Conservation (phyloP, 2,888 invertebrate species). For the Leptinotarsa juncta region DNA sequence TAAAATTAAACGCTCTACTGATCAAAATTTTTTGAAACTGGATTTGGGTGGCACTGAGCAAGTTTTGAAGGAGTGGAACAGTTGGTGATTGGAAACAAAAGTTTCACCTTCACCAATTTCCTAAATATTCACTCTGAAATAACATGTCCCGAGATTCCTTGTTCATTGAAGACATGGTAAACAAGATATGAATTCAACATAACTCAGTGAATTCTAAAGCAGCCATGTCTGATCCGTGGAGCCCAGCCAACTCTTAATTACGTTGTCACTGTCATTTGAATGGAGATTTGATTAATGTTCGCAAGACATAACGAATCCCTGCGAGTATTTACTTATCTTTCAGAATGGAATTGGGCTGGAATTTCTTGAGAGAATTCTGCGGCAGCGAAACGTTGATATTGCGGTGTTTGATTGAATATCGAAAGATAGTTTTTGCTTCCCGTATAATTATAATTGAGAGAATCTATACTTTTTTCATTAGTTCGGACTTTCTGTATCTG, state of each 20-base stretch:
- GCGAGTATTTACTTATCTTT: neutral
- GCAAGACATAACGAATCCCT: neutral
- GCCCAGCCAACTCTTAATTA: conserved; percentile 6
- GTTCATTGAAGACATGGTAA: neutral
- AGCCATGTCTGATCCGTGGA: conserved; percentile 3
- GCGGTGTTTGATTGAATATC: no score
- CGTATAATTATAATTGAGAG: no score
- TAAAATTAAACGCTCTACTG: no score
- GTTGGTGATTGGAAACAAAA: neutral
- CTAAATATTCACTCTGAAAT: neutral
- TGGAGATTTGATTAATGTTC: conserved; percentile 3
- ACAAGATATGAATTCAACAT: conserved; percentile 8
- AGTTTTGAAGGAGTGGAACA: neutral
- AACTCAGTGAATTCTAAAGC: neutral
- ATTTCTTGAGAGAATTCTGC: neutral
- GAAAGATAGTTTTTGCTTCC: no score
- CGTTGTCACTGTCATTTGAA: conserved; percentile 2
- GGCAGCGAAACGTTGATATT: neutral
- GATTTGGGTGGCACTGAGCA: no score
- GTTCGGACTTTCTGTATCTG: no score
- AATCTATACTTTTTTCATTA: no score
- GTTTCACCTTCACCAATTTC: neutral
- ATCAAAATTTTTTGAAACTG: no score
- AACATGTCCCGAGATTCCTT: neutral
- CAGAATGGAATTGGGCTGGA: neutral